Base-by-base conservation (phyloP, 2,888 invertebrate genomes). In the Volucella bombylans region DNA sequence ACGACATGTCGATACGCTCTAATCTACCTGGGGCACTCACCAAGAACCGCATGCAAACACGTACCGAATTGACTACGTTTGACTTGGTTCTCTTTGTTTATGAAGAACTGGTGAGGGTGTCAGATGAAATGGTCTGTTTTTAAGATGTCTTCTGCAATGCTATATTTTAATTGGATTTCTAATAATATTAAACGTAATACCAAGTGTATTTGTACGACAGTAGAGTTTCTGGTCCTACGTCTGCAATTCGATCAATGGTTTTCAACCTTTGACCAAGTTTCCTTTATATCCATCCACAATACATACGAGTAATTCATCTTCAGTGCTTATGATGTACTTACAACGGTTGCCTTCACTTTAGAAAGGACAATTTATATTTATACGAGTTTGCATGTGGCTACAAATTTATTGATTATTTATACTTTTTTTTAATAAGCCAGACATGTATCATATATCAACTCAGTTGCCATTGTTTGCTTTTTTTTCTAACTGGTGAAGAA, bases 81-180 rank as follows among this genome's bases (percentile, higher is more conserved):
- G 52, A 73, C 68, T 68, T 43, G 62, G 65, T 71, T 52, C 49
- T 62, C 59, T 76, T 71, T 80, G 74, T 71, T 83, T 83, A 69
- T 76, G 71, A 76, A 55, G 69, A 69, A 74, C 57, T 43, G 49
- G 49, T 41, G 38, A 67, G 54, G 23, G 55, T 45, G 49, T 23
- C 39, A 62, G 55, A 38, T 59, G 71, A 41, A 18, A 10, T 57
- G 50, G 59, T 54, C 47, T 52, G 41, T 57, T 55, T 62, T 82
- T 57, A 12, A 39, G 12, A 62, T 74, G 54, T 54, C 38, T 74
- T 67, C 73, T 65, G 50, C 71, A 77, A 55, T 79, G 18, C 67
- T 67, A 76, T 72, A 72, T 68, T 85, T 85, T 81, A 85, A 85
- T 85, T 72, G 62, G 83, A 83, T 80, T 76, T 71, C 61, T 79